Percentiles rank a stretch among this genome's conserved stretches.
Evolutionary conservation across 2,888 invertebrate genomes (phyloP).

Genomic region (Himalopsyche anomala): DNA sequence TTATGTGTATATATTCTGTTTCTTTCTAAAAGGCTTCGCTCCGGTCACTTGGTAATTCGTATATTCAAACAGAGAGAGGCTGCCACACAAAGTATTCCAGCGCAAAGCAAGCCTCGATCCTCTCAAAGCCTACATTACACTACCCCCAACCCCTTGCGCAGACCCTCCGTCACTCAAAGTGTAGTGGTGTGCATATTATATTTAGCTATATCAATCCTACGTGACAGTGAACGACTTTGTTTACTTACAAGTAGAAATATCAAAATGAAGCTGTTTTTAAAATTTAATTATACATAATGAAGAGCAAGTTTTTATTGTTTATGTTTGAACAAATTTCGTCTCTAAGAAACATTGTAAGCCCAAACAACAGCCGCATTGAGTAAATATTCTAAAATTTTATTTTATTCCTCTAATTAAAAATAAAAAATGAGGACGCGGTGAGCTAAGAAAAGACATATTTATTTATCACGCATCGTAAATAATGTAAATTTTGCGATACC

Average conservation of each 20-base stretch:
- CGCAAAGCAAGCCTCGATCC: constrained; percentile 28
- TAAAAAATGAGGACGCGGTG: too few species aligned
- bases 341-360: too few species aligned
- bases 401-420: too few species aligned
- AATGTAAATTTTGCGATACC: too few species aligned
- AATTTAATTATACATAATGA: too few species aligned
- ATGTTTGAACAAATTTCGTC: too few species aligned
- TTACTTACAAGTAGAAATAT: neutral
- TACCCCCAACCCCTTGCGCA: neutral
- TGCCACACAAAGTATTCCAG: constrained; percentile 26
- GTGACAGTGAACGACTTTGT: neutral
- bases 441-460: too few species aligned
- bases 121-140: constrained; percentile 34
- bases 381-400: too few species aligned
- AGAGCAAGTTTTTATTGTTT: too few species aligned
- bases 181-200: constrained; percentile 30
- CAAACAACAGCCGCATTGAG: too few species aligned
- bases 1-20: neutral
- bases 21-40: constrained; percentile 1
- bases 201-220: neutral
- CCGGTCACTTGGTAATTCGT: constrained; percentile 17
- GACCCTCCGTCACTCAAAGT: constrained; percentile 22
- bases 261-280: neutral
- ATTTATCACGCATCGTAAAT: too few species aligned
- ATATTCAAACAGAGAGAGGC: constrained; percentile 15